phyloP scores from a whole-genome alignment of 2,797 vertebrate genomes.

The Rhinogobio ventralis region DNA sequence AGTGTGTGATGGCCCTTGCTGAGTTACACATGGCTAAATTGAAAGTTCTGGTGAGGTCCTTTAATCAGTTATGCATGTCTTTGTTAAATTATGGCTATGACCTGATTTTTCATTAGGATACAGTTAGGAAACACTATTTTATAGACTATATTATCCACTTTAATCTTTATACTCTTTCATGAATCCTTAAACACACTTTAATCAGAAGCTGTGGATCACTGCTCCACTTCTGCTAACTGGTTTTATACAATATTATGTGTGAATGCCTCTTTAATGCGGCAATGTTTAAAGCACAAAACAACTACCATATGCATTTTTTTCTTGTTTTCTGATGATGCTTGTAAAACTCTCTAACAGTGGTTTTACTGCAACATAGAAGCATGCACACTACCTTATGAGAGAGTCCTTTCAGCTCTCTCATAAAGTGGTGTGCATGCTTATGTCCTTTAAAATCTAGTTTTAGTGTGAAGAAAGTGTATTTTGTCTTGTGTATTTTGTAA shows the following conservation, averaged over 20 bases:
- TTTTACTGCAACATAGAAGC: neutral
- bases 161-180: neutral
- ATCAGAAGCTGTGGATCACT: constrained; percentile 16
- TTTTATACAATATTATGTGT: constrained; percentile 3
- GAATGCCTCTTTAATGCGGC: neutral
- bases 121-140: constrained; percentile 3
- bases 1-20: neutral
- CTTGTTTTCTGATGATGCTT: constrained; percentile 7
- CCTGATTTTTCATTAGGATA: constrained; percentile 18
- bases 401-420: neutral
- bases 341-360: neutral
- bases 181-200: neutral
- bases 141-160: constrained; percentile 11
- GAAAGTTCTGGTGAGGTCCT: constrained; percentile 15
- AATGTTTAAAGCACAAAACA: constrained; percentile 4
- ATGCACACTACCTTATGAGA: neutral
- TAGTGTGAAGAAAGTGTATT: too few species aligned
- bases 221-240: neutral
- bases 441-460: too few species aligned
- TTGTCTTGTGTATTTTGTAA: too few species aligned
- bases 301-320: neutral
- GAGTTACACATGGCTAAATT: neutral
- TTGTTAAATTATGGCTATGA: constrained; percentile 34
- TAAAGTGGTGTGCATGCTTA: too few species aligned
- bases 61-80: constrained; percentile 30